Conservation (phyloP, 2,888 invertebrate genomes). For the Trilocha varians region DNA sequence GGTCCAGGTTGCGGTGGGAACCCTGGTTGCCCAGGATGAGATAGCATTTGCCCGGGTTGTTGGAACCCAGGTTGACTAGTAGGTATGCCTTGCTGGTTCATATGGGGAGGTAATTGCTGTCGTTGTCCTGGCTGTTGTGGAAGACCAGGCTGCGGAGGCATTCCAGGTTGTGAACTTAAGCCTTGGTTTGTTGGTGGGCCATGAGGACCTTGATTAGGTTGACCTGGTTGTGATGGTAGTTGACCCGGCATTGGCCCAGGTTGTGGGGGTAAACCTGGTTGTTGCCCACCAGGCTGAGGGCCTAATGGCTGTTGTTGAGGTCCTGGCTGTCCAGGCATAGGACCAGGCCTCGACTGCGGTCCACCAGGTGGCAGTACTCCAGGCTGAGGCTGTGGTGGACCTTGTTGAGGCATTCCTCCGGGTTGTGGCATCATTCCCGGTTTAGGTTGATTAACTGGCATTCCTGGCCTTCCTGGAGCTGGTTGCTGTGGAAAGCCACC, state of each 20-base stretch:
- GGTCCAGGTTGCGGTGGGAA: constrained; percentile 12
- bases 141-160: constrained; percentile 19
- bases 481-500: constrained; percentile 18
- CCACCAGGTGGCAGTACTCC: constrained; percentile 6
- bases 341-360: constrained; percentile 3
- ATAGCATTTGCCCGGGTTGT: constrained; percentile 11
- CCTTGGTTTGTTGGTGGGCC: constrained; percentile 14
- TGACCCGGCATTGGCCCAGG: constrained; percentile 13
- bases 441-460: constrained; percentile 23
- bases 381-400: constrained; percentile 13
- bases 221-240: constrained; percentile 15
- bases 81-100: constrained; percentile 12
- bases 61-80: constrained; percentile 17
- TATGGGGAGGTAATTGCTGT: constrained; percentile 3
- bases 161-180: constrained; percentile 19
- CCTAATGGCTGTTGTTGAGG: background rate
- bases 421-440: constrained; percentile 22
- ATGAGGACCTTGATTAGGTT: constrained; percentile 11
- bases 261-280: constrained; percentile 18
- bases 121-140: constrained; percentile 18
- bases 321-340: background rate
- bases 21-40: constrained; percentile 20
- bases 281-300: constrained; percentile 15
- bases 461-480: constrained; percentile 23
- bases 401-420: constrained; percentile 10